These are phyloP conservation scores for Periparus ater DNA, from an alignment of 2,797 vertebrate species.

Conservation along the genomic window DNA sequence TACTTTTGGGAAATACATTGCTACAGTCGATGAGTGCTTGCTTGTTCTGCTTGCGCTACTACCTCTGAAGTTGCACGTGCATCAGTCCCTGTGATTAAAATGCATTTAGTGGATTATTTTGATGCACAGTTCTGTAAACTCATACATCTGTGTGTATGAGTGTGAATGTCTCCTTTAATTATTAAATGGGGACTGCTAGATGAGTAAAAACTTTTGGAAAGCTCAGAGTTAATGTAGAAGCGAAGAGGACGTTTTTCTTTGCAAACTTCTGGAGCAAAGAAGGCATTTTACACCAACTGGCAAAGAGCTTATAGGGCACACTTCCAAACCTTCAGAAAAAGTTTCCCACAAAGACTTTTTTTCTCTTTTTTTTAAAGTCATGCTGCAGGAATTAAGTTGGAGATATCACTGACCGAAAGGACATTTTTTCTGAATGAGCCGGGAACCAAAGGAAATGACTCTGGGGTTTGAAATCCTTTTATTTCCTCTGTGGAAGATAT, in stretches of 20 bases:
- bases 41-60: not conserved
- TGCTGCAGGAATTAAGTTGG: constrained; percentile 79
- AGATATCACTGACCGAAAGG: constrained; percentile 81
- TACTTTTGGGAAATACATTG: not conserved
- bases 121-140: not conserved
- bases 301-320: constrained; percentile 64
- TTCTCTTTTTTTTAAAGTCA: constrained; percentile 67
- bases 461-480: constrained; percentile 83
- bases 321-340: constrained; percentile 71
- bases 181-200: not conserved
- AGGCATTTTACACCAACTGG: constrained; percentile 76
- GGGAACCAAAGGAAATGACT: constrained; percentile 90
- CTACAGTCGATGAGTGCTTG: not conserved
- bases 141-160: not conserved
- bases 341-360: constrained; percentile 53
- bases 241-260: constrained; percentile 19
- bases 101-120: not conserved
- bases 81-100: not conserved
- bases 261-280: constrained; percentile 56
- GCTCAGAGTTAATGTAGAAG: not conserved
- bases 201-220: not conserved
- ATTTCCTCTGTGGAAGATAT: constrained; percentile 86
- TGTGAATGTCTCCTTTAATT: not conserved
- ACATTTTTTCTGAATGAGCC: constrained; percentile 81
- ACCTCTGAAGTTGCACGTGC: not conserved